Percentiles rank a stretch among this genome's conserved stretches.
Evolutionary conservation across 2,888 invertebrate species (phyloP).

Genomic region (Euzophera pinguis): DNA sequence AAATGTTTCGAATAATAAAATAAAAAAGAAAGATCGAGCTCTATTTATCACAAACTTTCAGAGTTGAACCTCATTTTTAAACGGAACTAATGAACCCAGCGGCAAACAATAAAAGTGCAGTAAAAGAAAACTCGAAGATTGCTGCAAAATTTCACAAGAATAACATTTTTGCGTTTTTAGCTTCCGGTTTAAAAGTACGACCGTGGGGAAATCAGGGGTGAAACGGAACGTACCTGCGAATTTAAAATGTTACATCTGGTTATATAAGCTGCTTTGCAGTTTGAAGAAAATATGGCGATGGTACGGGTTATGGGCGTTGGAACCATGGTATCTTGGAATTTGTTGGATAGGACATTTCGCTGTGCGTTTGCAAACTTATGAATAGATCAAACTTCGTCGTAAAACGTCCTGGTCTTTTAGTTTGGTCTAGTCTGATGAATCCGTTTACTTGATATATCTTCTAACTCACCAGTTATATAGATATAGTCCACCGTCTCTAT

Average conservation of each 20-base stretch:
- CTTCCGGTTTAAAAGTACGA: constrained; percentile 59
- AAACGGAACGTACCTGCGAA: constrained; percentile 38
- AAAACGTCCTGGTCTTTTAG: too few species aligned
- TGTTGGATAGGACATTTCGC: too few species aligned
- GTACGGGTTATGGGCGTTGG: too few species aligned
- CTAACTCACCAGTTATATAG: too few species aligned
- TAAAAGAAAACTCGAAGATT: constrained; percentile 21
- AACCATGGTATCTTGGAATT: too few species aligned
- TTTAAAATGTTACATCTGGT: constrained; percentile 34
- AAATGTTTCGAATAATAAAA: too few species aligned
- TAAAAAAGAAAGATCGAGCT: background rate
- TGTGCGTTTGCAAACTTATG: too few species aligned
- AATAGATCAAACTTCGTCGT: too few species aligned
- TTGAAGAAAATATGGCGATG: background rate
- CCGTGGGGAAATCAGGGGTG: constrained; percentile 73
- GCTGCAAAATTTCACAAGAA: constrained; percentile 43
- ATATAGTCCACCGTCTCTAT: too few species aligned
- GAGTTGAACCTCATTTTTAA: constrained; percentile 13
- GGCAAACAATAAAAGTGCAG: constrained; percentile 37
- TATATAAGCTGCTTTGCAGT: constrained; percentile 1
- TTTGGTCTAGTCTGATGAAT: too few species aligned
- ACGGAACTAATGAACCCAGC: constrained; percentile 39
- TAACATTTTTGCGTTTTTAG: constrained; percentile 61
- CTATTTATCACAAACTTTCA: constrained; percentile 10
- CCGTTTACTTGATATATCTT: too few species aligned